Base-by-base conservation (phyloP, 2,797 vertebrate species). In the Scleropages formosus region DNA sequence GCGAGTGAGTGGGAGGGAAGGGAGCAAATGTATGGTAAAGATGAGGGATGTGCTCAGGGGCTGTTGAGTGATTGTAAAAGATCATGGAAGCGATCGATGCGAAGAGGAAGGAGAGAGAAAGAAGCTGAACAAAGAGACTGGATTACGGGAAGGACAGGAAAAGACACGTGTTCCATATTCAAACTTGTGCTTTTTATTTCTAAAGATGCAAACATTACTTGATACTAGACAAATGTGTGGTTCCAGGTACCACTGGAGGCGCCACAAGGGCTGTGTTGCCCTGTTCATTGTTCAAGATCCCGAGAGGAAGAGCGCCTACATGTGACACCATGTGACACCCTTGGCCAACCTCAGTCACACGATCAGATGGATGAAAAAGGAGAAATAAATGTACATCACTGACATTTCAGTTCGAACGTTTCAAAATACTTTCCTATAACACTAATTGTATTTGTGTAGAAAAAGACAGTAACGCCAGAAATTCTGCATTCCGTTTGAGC, bases 241-340 rank as follows among this genome's bases (percentile, higher is more conserved):
- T 10, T 24, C 53, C 80, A 99, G 97, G 83, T 96, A 94, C 73
- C 56, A 64, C 78, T 99, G 97, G 97, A 88, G 90, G 73, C 93
- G 94, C 85, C 77, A 84, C 49, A 81, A 90, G 27, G 89, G 86
- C 24, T 93, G 90, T 4, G 44, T 95, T 24, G 93, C 94, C 1
- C 85, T 99, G 73, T 88, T 86, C 75, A 82, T 98, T 47, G 80
- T 87, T 71, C 95, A 97, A 86, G 94, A 98, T 79, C 95, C 95
- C 0, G 87, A 91, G 78, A 80, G 89, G 82, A 98, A 96, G 84
- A 94, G 89, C 89, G 83, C 91, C 24, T 89, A 87, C 13, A 62
- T 11, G 27, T 64, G n/a, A 12, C n/a, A 62, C 31, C 26, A n/a
- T 47, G 20, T 20, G 65, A 47, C 39, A n/a, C 31, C 31, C 31